Evolutionary conservation across 2,888 invertebrate genomes (phyloP).

Genomic region (Resseliella maxima): DNA sequence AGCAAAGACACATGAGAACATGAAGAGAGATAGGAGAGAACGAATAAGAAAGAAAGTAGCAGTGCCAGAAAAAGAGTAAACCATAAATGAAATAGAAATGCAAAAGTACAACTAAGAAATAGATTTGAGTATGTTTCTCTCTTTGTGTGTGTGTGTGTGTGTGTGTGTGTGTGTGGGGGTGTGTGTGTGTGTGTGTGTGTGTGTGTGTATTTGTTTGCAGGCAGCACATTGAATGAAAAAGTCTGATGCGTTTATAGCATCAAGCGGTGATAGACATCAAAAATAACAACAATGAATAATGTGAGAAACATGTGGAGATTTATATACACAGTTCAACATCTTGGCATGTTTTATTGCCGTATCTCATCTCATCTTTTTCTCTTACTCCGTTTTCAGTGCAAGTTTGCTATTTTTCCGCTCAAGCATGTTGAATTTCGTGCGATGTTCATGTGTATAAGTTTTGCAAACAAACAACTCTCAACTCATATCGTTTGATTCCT

Average conservation of each 20-base stretch:
- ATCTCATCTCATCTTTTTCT: background rate
- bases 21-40: too few relatives aligned
- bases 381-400: background rate
- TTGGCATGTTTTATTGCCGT: conserved; percentile 47
- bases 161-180: too few relatives aligned
- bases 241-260: background rate
- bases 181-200: too few relatives aligned
- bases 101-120: too few relatives aligned
- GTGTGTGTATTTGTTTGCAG: too few relatives aligned
- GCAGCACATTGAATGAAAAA: background rate
- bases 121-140: too few relatives aligned
- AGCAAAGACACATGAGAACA: too few relatives aligned
- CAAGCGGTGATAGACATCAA: conserved; percentile 22
- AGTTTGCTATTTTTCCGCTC: background rate
- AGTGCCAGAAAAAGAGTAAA: too few relatives aligned
- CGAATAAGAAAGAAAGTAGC: too few relatives aligned
- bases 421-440: background rate
- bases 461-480: background rate
- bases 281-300: conserved; percentile 30
- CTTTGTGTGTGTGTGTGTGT: too few relatives aligned
- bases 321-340: conserved; percentile 46
- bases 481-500: background rate
- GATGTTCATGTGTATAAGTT: background rate
- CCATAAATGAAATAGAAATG: too few relatives aligned
- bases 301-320: conserved; percentile 41